Evolutionary conservation across 2,113 vertebrate species (phyloP), one percentile per base, ranked within the genome.

Genomic region (Galemys pyrenaicus): DNA sequence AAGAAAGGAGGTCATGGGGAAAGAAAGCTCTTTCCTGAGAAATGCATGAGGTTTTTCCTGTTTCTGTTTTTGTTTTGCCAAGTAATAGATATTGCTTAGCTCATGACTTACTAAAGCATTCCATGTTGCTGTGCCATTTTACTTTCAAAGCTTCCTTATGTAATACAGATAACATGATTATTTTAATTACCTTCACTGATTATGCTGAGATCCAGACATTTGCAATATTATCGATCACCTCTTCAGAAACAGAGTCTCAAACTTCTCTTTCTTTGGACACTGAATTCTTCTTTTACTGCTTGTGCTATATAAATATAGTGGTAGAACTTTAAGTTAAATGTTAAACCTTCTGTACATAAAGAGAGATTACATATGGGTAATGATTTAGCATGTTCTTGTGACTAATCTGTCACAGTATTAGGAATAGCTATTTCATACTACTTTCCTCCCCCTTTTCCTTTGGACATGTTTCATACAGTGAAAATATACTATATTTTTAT

Each of bases 21-120:
- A 17, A 4, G 32, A 65, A 30, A 0, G 0, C 46, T 3, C 60
- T n/a, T 2, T 35, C 24, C 12, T 17, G 16, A 56, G 26, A 79
- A 54, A 64, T 80, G 9, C 26, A 12, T 22, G 26, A 9, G 2
- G 17, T 44, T n/a, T n/a, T n/a, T n/a, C n/a, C n/a, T n/a, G n/a
- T n/a, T n/a, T n/a, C n/a, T n/a, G n/a, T n/a, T n/a, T n/a, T n/a
- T n/a, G n/a, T 56, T 26, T 82, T 12, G 58, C 17, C 9, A 82
- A n/a, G 4, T 67, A 54, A 54, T 30, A 39, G 24, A 26, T 51
- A 79, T 79, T n/a, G 56, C 20, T 80, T 54, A 32, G 3, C 3
- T 46, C 4, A 54, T 24, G 9, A 24, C 3, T 71, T 64, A 16
- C 6, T 60, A 51, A 74, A 11, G 2, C 11, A 30, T 28, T 46